These are phyloP conservation scores for Criorhina ranunculi DNA, from an alignment of 2,888 invertebrate species.

Conservation along the genomic window DNA sequence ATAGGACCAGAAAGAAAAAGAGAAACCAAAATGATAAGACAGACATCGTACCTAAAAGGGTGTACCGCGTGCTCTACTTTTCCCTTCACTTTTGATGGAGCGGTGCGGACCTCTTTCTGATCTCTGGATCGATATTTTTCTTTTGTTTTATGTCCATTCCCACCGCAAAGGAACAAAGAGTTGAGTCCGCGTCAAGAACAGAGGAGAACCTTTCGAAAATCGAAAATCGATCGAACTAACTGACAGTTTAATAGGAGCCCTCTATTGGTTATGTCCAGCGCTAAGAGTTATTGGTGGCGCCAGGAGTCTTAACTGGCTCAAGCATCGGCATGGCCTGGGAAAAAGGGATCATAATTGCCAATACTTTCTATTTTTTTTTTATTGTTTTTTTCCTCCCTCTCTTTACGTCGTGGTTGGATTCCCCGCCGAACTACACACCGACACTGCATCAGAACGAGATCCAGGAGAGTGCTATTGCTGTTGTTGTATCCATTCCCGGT, in stretches of 20 bases:
- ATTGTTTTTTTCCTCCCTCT: conserved; percentile 16
- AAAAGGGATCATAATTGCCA: conserved; percentile 77
- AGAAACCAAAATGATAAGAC: conserved; percentile 46
- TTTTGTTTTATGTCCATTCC: conserved; percentile 25
- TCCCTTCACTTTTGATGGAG: conserved; percentile 49
- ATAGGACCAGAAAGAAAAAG: conserved; percentile 11
- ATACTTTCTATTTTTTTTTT: conserved; percentile 62
- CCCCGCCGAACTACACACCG: conserved; percentile 28
- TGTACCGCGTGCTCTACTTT: conserved; percentile 73
- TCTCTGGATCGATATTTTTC: not conserved
- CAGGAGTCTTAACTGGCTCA: conserved; percentile 71
- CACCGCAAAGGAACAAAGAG: conserved; percentile 54
- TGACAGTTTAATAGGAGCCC: conserved; percentile 75
- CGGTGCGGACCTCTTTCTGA: conserved; percentile 24
- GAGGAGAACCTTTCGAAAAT: conserved; percentile 64
- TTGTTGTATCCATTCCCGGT: conserved; percentile 1
- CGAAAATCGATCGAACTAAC: conserved; percentile 72
- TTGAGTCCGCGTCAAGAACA: conserved; percentile 18
- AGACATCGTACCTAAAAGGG: conserved; percentile 68
- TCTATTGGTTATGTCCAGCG: conserved; percentile 61
- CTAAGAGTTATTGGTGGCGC: conserved; percentile 73
- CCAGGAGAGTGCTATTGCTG: conserved; percentile 19
- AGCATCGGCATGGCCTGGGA: conserved; percentile 57
- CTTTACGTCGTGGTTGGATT: conserved; percentile 41
- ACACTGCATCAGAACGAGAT: not conserved